Base-by-base conservation (phyloP, 2,113 vertebrate species). In the Crotophaga sulcirostris region DNA sequence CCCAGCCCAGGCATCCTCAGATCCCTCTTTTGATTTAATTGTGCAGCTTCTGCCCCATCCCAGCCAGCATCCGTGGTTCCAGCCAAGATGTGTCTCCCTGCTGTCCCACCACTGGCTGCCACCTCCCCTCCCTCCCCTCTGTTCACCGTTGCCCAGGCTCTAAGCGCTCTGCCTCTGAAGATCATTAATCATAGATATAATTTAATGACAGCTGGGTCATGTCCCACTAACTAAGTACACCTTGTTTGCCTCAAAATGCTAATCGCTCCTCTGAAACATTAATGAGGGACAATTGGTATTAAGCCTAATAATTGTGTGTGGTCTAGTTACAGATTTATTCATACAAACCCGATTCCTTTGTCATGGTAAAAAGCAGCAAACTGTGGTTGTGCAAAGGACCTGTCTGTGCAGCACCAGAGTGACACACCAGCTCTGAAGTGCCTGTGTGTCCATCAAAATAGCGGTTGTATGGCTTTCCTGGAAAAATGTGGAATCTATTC, bases 121-220 rank as follows among this genome's bases (percentile, higher is more conserved):
- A 76, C 92, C 95, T 89, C 79, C 72, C 77, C 60, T 69, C 69
- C 93, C 92, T 96, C 84, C 81, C 93, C 85, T 91, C 95, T 96
- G 83, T 54, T 96, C 95, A 63, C 97, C 95, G 42, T 66, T 33
- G 87, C 98, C 98, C 97, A 93, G 98, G 97, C 97, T 98, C 97
- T 89, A 97, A 98, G 98, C 98, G 97, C 95, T 95, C 96, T 98
- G 98, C 98, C 98, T 98, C 98, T 98, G 98, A 98, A 98, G 98
- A 99, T 99, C 99, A 99, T 99, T 99, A 99, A 99, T 99, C 99
- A 99, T 98, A 98, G 98, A 98, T 98, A 98, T 99, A 99, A 99
- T 99, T 99, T 99, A 98, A 98, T 99, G 99, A 99, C 99, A 99
- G 98, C 98, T 96, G 98, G 98, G 99, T 99, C 99, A 90, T 98